Evolutionary conservation across 64 coral and sea anemone species (phyloP).

Genomic region (Dendronephthya gigantea): DNA sequence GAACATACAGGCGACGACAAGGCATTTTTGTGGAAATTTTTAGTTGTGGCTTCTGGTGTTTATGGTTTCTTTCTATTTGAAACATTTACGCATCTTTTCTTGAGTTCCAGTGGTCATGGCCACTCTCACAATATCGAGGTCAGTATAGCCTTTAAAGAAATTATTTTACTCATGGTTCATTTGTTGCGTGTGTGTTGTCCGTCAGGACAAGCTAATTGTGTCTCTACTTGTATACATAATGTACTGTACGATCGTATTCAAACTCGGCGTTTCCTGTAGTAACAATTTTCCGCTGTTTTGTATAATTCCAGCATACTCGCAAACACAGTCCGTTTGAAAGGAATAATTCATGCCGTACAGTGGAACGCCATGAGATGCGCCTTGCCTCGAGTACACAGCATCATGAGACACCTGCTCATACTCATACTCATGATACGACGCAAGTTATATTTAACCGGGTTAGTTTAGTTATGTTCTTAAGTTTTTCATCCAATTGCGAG

Average conservation of each 20-base stretch:
- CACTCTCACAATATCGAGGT: not conserved
- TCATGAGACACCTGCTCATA: not conserved
- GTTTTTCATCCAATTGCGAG: too few species aligned
- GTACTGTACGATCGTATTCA: too few species aligned
- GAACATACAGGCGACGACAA: not conserved
- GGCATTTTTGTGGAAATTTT: constrained; percentile 1
- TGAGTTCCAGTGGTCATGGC: not conserved
- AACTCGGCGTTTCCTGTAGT: too few species aligned
- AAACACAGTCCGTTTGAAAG: not conserved
- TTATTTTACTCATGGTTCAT: too few species aligned
- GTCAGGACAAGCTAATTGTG: too few species aligned
- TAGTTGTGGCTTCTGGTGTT: constrained; percentile 2
- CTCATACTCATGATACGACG: not conserved
- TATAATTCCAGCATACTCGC: not conserved
- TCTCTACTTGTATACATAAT: too few species aligned
- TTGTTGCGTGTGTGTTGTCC: too few species aligned
- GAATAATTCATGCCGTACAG: not conserved
- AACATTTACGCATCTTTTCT: constrained; percentile 18
- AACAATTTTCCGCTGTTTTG: not conserved
- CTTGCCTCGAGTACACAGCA: not conserved
- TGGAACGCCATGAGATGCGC: not conserved
- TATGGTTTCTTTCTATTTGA: constrained; percentile 11
- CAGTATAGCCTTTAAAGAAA: not conserved
- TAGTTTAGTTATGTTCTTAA: too few species aligned
- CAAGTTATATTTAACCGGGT: constrained; percentile 3